Evolutionary conservation across 92 coral and sea anemone genomes (phyloP).

Genomic region (Zoanthus sociatus): DNA sequence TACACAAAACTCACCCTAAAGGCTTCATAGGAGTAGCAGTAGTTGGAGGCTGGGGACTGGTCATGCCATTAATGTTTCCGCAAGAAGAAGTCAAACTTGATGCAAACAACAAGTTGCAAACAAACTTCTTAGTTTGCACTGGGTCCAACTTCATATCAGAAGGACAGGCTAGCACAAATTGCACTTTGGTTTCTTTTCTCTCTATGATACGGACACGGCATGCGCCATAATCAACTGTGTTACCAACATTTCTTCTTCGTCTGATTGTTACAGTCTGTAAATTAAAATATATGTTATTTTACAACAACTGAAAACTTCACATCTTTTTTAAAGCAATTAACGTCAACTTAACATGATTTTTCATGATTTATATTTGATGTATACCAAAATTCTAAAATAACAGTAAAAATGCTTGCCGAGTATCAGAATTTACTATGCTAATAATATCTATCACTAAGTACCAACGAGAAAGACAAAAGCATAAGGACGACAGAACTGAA

Average conservation of each 20-base stretch:
- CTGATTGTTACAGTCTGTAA: neutral
- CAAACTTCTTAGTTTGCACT: neutral
- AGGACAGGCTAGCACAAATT: constrained; percentile 18
- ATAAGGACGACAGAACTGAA: no score
- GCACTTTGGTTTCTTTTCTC: neutral
- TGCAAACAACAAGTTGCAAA: constrained; percentile 21
- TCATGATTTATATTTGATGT: no score
- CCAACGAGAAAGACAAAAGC: no score
- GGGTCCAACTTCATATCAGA: neutral
- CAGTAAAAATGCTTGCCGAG: no score
- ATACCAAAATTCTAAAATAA: no score
- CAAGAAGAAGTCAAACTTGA: constrained; percentile 15
- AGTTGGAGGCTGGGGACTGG: constrained; percentile 23
- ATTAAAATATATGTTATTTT: neutral
- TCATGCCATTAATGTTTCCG: neutral
- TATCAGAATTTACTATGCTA: no score
- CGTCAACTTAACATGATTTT: no score
- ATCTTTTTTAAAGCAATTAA: no score
- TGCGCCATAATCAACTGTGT: constrained; percentile 10
- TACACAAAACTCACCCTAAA: constrained; percentile 23
- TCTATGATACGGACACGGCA: constrained; percentile 31
- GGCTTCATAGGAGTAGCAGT: neutral
- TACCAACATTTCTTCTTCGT: neutral
- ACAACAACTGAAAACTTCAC: no score
- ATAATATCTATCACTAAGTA: no score